Base-by-base conservation (phyloP, 2,113 vertebrate genomes). In the Thunnus thynnus region DNA sequence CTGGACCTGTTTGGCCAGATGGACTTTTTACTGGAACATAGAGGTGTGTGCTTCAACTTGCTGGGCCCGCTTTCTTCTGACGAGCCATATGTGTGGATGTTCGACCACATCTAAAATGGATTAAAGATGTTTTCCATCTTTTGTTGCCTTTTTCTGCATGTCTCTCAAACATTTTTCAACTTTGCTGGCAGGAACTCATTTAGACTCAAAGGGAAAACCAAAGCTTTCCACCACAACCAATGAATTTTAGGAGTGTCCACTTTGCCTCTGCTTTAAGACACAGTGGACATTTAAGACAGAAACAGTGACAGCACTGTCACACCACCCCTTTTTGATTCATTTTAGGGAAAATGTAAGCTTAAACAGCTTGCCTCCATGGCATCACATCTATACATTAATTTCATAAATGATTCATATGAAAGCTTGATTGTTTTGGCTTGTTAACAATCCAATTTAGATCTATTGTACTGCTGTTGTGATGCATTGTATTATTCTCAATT, bases 21-120 rank as follows among this genome's bases (percentile, higher is more conserved):
- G 78, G 93, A 94, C 70, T 74, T 90, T 56, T 75, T 94, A 76
- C 80, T 95, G 86, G 94, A 94, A 56, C 87, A 94, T 78, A 74
- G 66, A n/a, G 70, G 41, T 1, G 93, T 90, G 13, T 94, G 93
- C 25, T 54, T 91, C 36, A 80, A 85, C 17, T 0, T 94, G 3
- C 82, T 94, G 72, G 93, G 93, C 17, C 88, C 91, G 0, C 50
- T 92, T 76, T 88, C 62, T 16, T 76, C 91, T 10, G 94, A 94
- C 0, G 92, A 95, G 27, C 85, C 83, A 0, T 93, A 82, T 13
- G 7, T 92, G 47, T 94, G 93, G 94, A 71, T 92, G 61, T 89
- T 88, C 47, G 69, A 86, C 5, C 50, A 81, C 27, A 69, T 62
- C 68, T 94, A 86, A 94, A 27, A 25, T 17, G 13, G 65, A 77